phyloP scores from a whole-genome alignment of 2,113 vertebrate species.

The Protomyctophum bolini region DNA sequence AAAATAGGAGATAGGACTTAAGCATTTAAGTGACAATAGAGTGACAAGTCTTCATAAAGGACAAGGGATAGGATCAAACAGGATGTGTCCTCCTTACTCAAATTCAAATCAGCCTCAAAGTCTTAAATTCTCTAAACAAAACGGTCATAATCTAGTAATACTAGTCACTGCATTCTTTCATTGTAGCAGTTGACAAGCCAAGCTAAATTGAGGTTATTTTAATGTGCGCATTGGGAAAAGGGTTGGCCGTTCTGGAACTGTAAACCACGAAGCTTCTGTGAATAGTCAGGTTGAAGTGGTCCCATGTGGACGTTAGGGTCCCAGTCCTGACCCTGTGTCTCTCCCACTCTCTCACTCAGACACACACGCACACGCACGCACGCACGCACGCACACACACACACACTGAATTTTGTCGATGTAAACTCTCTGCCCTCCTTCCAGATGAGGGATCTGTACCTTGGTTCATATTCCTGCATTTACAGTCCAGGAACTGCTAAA shows the following conservation, averaged over 20 bases:
- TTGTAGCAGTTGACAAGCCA: constrained; percentile 8
- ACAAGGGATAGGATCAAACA: background rate
- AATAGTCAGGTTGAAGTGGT: constrained; percentile 34
- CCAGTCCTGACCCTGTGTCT: constrained; percentile 3
- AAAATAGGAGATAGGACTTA: too few relatives aligned
- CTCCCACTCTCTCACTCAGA: background rate
- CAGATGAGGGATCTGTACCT: background rate
- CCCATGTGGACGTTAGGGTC: constrained; percentile 25
- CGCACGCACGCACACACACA: background rate
- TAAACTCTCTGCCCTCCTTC: background rate
- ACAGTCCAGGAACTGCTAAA: background rate
- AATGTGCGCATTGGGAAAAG: constrained; percentile 37
- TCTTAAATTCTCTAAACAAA: background rate
- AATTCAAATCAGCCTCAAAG: background rate
- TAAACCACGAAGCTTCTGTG: constrained; percentile 49
- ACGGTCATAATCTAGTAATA: background rate
- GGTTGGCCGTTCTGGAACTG: constrained; percentile 16
- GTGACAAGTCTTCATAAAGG: background rate
- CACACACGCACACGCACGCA: background rate
- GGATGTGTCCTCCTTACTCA: background rate
- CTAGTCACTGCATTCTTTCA: constrained; percentile 5
- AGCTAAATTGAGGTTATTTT: constrained; percentile 38
- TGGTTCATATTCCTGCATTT: background rate
- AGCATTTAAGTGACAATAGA: too few relatives aligned
- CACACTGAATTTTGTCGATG: background rate